Evolutionary conservation across 2,797 vertebrate species (phyloP).

Genomic region (Nannoperca obscura): DNA sequence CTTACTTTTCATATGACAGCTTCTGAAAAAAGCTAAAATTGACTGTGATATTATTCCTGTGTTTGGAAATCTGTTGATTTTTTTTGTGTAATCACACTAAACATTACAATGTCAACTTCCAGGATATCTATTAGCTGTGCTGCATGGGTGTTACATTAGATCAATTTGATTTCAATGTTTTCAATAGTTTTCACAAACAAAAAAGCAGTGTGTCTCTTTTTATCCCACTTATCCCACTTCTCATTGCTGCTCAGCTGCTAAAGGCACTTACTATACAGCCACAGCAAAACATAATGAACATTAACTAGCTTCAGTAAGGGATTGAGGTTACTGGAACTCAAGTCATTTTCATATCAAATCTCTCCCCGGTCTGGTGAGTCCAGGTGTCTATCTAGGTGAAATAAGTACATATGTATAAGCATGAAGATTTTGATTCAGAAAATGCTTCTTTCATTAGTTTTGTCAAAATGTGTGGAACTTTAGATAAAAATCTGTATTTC

Average conservation of each 20-base stretch:
- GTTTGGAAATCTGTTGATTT: slow-evolving; percentile 44
- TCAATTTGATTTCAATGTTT: slow-evolving; percentile 18
- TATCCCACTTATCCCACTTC: neutral
- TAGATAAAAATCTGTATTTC: slow-evolving; percentile 61
- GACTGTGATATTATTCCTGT: slow-evolving; percentile 32
- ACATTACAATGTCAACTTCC: slow-evolving; percentile 9
- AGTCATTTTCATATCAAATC: slow-evolving; percentile 37
- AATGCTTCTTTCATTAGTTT: slow-evolving; percentile 65
- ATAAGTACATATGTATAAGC: slow-evolving; percentile 39
- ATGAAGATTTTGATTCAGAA: slow-evolving; percentile 42
- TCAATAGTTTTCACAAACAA: slow-evolving; percentile 19
- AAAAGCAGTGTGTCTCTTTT: neutral
- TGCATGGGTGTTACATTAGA: neutral
- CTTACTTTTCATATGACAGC: slow-evolving; percentile 61
- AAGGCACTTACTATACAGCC: neutral
- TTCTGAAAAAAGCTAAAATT: slow-evolving; percentile 47
- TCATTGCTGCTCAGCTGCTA: slow-evolving; percentile 1
- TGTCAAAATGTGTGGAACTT: slow-evolving; percentile 58
- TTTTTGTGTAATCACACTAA: slow-evolving; percentile 19
- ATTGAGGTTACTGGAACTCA: slow-evolving; percentile 16
- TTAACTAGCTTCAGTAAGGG: slow-evolving; percentile 17
- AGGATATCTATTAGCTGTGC: neutral
- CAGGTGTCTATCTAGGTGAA: slow-evolving; percentile 23
- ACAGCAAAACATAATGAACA: slow-evolving; percentile 8
- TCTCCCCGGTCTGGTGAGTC: slow-evolving; percentile 21